Base-by-base conservation (phyloP, 2,888 invertebrate genomes). In the Gari tellinella region DNA sequence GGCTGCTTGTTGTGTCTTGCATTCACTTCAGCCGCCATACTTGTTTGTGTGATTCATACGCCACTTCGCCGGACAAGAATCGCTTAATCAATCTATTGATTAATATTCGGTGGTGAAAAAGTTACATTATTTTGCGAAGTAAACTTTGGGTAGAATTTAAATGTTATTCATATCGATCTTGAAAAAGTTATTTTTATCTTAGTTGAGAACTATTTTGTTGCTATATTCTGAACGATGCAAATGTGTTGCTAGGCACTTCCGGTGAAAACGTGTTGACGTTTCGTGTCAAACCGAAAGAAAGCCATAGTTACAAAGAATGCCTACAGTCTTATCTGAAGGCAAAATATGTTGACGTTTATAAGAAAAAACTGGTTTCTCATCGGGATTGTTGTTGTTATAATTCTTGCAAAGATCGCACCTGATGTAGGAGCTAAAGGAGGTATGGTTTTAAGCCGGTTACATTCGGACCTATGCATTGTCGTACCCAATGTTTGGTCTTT, bases 381-480 rank as follows among this genome's bases (percentile, higher is more conserved):
- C 17, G 89, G 89, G 14, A 86, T 89, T 37, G 62, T 87, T 51
- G n/a, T 80, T 38, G 84, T 80, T 14, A 88, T 89, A 56, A 21
- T 77, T 12, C 43, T 80, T 25, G 89, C 89, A 19, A 80, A 81
- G 49, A 19, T 82, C 40, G 74, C 68, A 0, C 89, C 89, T 15
- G 63, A 58, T 25, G 68, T 89, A 19, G 89, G 89, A 17, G 67
- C 80, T 4, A 87, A 86, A 81, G 87, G 86, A 80, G 89, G 89
- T 89, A 74, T 49, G 31, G 31, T 31, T 31, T 31, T 31, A 31
- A 7, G 31, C 4, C 5, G 4, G 31, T 31, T 31, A 7, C 10
- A 31, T 31, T 31, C 31, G 31, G 31, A 31, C 31, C 31, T 10
- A 10, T 31, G 31, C 10, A 31, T 7, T 31, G 4, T 31, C 31